phyloP scores from a whole-genome alignment of 2,888 invertebrate species.

The Dasysyrphus albostriatus region DNA sequence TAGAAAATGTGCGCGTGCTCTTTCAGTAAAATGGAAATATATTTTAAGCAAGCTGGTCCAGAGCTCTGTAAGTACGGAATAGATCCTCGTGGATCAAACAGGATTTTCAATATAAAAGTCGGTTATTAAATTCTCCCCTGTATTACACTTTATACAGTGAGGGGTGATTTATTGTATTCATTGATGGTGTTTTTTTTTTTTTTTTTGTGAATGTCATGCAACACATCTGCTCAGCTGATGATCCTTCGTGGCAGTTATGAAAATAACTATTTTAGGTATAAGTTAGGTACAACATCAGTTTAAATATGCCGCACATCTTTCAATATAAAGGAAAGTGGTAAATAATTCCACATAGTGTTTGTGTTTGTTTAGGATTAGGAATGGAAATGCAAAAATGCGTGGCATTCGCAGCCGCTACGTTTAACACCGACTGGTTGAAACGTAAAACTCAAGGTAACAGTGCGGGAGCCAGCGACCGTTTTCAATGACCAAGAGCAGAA shows the following conservation, averaged over 20 bases:
- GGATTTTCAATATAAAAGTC: constrained; percentile 50
- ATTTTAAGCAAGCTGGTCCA: constrained; percentile 33
- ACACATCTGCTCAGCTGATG: constrained; percentile 74
- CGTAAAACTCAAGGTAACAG: too few relatives aligned
- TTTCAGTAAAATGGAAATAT: not conserved
- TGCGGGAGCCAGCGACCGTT: too few relatives aligned
- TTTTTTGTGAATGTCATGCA: not conserved
- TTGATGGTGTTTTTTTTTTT: constrained; percentile 59
- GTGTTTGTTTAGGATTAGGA: not conserved
- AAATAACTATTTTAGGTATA: constrained; percentile 37
- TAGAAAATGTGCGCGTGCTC: constrained; percentile 61
- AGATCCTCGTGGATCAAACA: constrained; percentile 25
- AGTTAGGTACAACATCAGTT: not conserved
- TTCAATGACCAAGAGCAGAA: too few relatives aligned
- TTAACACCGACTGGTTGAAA: too few relatives aligned
- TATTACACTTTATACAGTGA: constrained; percentile 35
- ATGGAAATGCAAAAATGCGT: constrained; percentile 4
- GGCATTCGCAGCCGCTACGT: too few relatives aligned
- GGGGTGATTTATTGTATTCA: constrained; percentile 65
- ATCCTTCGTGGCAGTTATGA: constrained; percentile 65
- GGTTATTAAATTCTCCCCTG: not conserved
- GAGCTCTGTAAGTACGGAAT: constrained; percentile 7
- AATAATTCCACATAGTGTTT: not conserved
- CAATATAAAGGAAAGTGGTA: not conserved
- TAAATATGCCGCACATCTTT: not conserved